phyloP scores from a whole-genome alignment of 1,140 invertebrate species.

The Pseudobourletiella spinata region DNA sequence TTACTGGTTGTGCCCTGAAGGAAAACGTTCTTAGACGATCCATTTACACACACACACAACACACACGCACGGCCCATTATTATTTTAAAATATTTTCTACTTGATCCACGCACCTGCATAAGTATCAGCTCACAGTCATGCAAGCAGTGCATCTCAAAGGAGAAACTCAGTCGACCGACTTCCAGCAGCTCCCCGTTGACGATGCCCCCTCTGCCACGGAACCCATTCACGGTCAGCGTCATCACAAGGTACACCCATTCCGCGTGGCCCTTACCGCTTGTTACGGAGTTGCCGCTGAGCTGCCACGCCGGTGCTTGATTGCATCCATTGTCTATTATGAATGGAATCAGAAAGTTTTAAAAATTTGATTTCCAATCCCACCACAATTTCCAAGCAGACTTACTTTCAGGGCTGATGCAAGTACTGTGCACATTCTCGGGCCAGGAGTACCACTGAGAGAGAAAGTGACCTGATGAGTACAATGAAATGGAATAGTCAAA shows the following conservation, averaged over 20 bases:
- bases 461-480: constrained; percentile 43
- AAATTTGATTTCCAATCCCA: too few relatives aligned
- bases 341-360: too few relatives aligned
- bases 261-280: constrained; percentile 42
- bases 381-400: too few relatives aligned
- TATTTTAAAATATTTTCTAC: background rate
- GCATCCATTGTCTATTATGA: constrained; percentile 39
- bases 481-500: too few relatives aligned
- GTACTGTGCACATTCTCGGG: constrained; percentile 45
- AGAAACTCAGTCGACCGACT: constrained; percentile 45
- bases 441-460: constrained; percentile 47
- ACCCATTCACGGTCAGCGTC: constrained; percentile 45
- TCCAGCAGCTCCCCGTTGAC: constrained; percentile 42
- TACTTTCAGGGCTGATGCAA: constrained; percentile 45
- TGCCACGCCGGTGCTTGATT: constrained; percentile 42
- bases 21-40: background rate
- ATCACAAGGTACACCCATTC: constrained; percentile 46
- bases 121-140: constrained; percentile 47
- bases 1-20: constrained; percentile 40
- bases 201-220: constrained; percentile 41
- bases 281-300: constrained; percentile 42
- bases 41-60: background rate
- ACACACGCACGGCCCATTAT: background rate
- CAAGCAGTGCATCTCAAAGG: constrained; percentile 47
- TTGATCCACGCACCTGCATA: too few relatives aligned